Evolutionary conservation across 2,888 invertebrate genomes (phyloP).

Genomic region (Aplocera efformata): DNA sequence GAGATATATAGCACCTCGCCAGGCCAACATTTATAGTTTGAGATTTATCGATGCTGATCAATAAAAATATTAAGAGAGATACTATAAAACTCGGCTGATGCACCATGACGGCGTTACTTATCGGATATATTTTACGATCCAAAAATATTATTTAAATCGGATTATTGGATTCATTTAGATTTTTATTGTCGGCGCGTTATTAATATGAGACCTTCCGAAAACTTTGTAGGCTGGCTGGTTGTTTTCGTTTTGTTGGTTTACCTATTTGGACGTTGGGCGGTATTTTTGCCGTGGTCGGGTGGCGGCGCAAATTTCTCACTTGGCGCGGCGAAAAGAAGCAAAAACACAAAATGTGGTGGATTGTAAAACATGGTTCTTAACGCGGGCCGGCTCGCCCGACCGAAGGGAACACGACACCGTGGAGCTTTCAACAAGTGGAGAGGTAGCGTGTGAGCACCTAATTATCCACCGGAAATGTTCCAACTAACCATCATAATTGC

Average conservation of each 20-base stretch:
- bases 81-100: constrained; percentile 49
- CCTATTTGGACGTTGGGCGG: constrained; percentile 34
- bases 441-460: constrained; percentile 36
- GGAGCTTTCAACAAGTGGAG: constrained; percentile 40
- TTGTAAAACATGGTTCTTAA: constrained; percentile 50
- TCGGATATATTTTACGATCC: constrained; percentile 49
- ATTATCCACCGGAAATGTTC: constrained; percentile 41
- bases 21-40: constrained; percentile 44
- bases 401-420: constrained; percentile 38
- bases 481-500: constrained; percentile 33
- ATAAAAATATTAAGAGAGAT: constrained; percentile 59
- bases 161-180: constrained; percentile 44
- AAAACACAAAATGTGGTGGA: constrained; percentile 42
- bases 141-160: constrained; percentile 52
- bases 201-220: constrained; percentile 35
- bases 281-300: constrained; percentile 42
- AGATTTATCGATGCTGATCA: constrained; percentile 61
- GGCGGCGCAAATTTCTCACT: constrained; percentile 59
- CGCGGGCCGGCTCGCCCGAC: constrained; percentile 28
- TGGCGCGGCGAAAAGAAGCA: constrained; percentile 43
- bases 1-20: constrained; percentile 55
- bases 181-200: constrained; percentile 43
- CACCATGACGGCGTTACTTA: constrained; percentile 39
- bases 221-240: constrained; percentile 25
- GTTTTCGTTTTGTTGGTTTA: constrained; percentile 27